Conservation (phyloP, 2,797 vertebrate species). For the Brachyalestes nurse region DNA sequence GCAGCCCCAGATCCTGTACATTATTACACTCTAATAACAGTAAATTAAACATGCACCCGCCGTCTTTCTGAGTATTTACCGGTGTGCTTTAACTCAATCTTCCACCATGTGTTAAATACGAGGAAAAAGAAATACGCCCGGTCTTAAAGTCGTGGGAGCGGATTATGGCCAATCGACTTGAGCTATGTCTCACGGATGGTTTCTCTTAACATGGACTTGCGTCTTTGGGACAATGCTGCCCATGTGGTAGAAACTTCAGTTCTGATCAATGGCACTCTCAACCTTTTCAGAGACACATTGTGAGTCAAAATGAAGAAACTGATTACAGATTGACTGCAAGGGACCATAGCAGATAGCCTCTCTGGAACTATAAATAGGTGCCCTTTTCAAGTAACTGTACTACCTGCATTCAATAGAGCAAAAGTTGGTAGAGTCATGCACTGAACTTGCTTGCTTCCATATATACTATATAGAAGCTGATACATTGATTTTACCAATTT, state of each 20-base stretch:
- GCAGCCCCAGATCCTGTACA: constrained; percentile 33
- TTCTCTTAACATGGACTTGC: not conserved
- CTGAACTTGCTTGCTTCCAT: no score
- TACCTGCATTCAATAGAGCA: not conserved
- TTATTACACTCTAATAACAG: constrained; percentile 47
- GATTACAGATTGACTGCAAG: not conserved
- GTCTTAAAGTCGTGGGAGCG: constrained; percentile 9
- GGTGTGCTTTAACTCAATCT: constrained; percentile 17
- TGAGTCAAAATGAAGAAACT: not conserved
- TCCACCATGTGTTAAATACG: constrained; percentile 16
- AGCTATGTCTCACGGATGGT: not conserved
- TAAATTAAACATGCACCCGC: constrained; percentile 38
- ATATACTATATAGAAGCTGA: not conserved
- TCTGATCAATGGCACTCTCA: not conserved
- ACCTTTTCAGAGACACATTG: not conserved
- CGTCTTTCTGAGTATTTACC: constrained; percentile 28
- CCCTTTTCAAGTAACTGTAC: no score
- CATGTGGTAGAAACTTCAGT: not conserved
- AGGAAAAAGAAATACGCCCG: not conserved
- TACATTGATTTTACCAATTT: not conserved
- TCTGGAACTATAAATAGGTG: not conserved
- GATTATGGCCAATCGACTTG: not conserved
- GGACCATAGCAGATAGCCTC: not conserved
- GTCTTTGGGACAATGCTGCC: not conserved
- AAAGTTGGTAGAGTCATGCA: not conserved